Conservation (phyloP, 1,140 invertebrate genomes). For the Zaprionus taronus region DNA sequence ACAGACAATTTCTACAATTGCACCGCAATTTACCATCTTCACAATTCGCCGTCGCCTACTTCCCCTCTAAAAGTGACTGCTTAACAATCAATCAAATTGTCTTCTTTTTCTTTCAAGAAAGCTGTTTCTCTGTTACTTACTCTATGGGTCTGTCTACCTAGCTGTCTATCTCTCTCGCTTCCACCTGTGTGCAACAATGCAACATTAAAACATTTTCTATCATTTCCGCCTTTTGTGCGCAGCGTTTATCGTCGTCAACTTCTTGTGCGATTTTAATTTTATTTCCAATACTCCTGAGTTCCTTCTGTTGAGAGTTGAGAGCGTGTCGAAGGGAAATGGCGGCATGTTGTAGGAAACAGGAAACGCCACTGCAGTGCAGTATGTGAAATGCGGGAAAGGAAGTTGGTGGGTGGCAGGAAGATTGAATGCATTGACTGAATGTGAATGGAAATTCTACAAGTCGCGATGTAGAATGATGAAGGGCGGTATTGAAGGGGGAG, state of each 20-base stretch:
- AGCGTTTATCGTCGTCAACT: constrained; percentile 54
- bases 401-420: neutral
- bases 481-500: neutral
- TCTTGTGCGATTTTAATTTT: constrained; percentile 78
- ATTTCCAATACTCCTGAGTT: constrained; percentile 52
- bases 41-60: neutral
- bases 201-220: constrained; percentile 82
- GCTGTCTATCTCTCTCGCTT: neutral
- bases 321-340: constrained; percentile 63
- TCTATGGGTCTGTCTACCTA: neutral
- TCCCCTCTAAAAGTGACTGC: constrained; percentile 15
- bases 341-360: constrained; percentile 72
- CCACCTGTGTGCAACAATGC: constrained; percentile 13
- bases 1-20: constrained; percentile 11
- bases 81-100: constrained; percentile 76
- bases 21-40: constrained; percentile 17
- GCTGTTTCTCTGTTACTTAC: constrained; percentile 23
- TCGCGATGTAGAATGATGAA: neutral
- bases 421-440: constrained; percentile 55
- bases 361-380: constrained; percentile 55
- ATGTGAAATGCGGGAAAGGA: constrained; percentile 5
- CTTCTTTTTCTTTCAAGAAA: constrained; percentile 39
- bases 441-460: constrained; percentile 64
- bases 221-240: constrained; percentile 69
- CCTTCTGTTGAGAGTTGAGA: constrained; percentile 32